Evolutionary conservation across 2,797 vertebrate genomes (phyloP), one percentile per base, ranked within the genome.

Genomic region (Alcedo quadribrachys): DNA sequence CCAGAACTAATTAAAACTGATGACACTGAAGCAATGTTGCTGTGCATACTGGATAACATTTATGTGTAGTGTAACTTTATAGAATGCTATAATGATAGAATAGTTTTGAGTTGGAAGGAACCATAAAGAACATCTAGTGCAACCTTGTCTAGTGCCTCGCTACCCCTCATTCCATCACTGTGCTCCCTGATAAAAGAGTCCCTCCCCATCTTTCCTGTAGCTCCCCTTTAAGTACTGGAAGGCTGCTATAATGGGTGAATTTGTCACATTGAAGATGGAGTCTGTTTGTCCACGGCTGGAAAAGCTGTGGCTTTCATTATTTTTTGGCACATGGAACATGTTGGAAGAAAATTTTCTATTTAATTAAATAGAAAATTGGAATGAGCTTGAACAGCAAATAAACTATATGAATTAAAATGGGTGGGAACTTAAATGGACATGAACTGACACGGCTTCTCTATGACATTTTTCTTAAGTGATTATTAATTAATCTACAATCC

Each of bases 301-400:
- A 84, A 84, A 53, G 30, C 18, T 85, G 85, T 68, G 62, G 33
- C 35, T 89, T 92, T 75, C 58, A 35, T 83, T 85, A 68, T 12
- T 25, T 85, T 82, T 75, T 91, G 73, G 54, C 58, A 78, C 42
- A 75, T 25, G 8, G 24, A 62, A 79, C 5, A 28, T 73, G 68
- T 70, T 90, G 48, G n/a, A 81, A 90, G 28, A 92, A 94, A 90
- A 79, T 42, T 81, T 15, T 57, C 32, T 76, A 37, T 86, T 88
- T 79, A 55, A 83, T 81, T 50, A 86, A 81, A 86, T 40, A 65
- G 33, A 68, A 83, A 75, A 69, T 5, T 45, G 37, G 27, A 53
- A 60, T 65, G 32, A 80, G 32, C 8, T 42, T 67, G 37, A 84
- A 69, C 10, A 62, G 30, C 45, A 75, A 85, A 69, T 51, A 81